Evolutionary conservation across 2,888 invertebrate species (phyloP).

Genomic region (Polia nebulosa): DNA sequence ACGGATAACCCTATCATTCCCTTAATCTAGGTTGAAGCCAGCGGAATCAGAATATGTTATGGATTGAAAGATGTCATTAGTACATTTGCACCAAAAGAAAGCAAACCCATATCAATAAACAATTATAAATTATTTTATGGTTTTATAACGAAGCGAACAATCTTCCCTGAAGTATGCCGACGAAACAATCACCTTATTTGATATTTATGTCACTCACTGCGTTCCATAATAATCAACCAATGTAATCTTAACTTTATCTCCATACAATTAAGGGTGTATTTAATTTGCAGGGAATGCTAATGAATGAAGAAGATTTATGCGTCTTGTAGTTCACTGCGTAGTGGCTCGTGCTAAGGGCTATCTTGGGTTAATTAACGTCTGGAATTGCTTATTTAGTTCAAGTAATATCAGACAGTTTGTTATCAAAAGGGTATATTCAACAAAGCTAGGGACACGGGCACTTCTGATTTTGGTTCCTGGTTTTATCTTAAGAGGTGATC

Average conservation of each 20-base stretch:
- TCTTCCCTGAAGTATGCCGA: constrained; percentile 18
- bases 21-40: too few species aligned
- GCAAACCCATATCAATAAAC: not conserved
- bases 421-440: not conserved
- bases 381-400: constrained; percentile 44
- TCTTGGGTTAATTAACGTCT: constrained; percentile 55
- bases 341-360: constrained; percentile 56
- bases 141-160: not conserved
- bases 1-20: too few species aligned
- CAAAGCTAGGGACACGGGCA: not conserved
- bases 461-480: not conserved
- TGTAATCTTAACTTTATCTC: not conserved
- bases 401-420: not conserved
- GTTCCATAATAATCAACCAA: constrained; percentile 10
- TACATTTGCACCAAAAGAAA: not conserved
- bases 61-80: not conserved
- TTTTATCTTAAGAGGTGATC: not conserved
- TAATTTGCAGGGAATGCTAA: not conserved
- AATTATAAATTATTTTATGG: constrained; percentile 1
- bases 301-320: constrained; percentile 42
- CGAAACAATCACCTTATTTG: constrained; percentile 12
- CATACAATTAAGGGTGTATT: not conserved
- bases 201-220: constrained; percentile 8
- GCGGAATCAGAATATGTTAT: too few species aligned
- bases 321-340: constrained; percentile 40